These are phyloP conservation scores for Drosophila lutescens DNA, from an alignment of 2,888 invertebrate genomes.

Conservation along the genomic window DNA sequence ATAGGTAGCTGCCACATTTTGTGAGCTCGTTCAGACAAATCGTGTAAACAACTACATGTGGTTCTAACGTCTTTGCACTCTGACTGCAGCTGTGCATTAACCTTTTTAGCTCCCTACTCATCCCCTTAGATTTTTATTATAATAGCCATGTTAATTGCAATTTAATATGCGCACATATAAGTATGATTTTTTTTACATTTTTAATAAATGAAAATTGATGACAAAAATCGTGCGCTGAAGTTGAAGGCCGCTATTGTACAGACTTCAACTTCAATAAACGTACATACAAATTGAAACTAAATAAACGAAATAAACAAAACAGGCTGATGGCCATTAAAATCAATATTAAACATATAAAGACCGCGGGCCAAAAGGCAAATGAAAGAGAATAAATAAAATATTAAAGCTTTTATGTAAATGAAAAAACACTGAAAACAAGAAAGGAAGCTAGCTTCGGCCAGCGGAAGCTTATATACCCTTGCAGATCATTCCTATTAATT, in stretches of 20 bases:
- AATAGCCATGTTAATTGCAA: slow-evolving; percentile 49
- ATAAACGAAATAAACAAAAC: slow-evolving; percentile 42
- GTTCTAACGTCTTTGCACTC: slow-evolving; percentile 1
- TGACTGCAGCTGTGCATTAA: slow-evolving; percentile 17
- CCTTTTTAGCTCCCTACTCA: slow-evolving; percentile 8
- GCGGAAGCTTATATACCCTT: too few relatives aligned
- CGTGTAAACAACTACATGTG: background rate
- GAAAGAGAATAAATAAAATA: slow-evolving; percentile 5
- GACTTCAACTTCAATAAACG: slow-evolving; percentile 14
- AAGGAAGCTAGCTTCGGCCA: too few relatives aligned
- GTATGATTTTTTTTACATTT: background rate
- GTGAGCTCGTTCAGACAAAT: background rate
- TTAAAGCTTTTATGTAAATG: slow-evolving; percentile 2
- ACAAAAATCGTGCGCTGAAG: slow-evolving; percentile 56
- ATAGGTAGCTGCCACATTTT: slow-evolving; percentile 11
- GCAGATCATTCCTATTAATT: too few relatives aligned
- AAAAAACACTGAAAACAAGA: slow-evolving; percentile 1
- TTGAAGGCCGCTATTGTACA: slow-evolving; percentile 56
- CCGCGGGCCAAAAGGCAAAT: slow-evolving; percentile 25
- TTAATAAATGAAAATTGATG: slow-evolving; percentile 51
- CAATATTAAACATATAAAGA: slow-evolving; percentile 44
- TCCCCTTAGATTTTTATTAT: slow-evolving; percentile 18
- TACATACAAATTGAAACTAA: slow-evolving; percentile 49
- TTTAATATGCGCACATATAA: slow-evolving; percentile 47
- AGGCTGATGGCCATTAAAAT: slow-evolving; percentile 47